Percentiles rank a stretch among this genome's conserved stretches.
These are phyloP conservation scores for Diarsia rubi DNA, from an alignment of 2,888 invertebrate genomes.

Conservation along the genomic window DNA sequence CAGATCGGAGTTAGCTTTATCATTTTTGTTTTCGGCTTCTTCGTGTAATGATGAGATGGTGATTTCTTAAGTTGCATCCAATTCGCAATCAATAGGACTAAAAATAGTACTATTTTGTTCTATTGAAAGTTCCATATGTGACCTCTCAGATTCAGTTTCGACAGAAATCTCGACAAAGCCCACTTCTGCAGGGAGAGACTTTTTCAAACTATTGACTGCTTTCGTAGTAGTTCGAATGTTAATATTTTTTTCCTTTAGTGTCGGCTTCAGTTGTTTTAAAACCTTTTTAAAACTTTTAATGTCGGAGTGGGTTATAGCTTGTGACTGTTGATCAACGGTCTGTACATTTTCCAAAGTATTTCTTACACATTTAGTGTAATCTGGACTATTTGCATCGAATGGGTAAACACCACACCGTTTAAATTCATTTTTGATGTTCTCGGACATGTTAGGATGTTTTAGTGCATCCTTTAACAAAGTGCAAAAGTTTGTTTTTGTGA, in stretches of 20 bases:
- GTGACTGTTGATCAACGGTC: too few species aligned
- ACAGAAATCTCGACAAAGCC: neutral
- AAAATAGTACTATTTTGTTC: neutral
- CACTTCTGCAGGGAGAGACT: neutral
- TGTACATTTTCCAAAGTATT: too few species aligned
- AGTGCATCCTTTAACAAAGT: too few species aligned
- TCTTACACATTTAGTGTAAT: too few species aligned
- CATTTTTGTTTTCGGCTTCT: slow-evolving; percentile 6
- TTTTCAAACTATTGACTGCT: neutral
- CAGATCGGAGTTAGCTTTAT: neutral
- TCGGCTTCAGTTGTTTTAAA: neutral
- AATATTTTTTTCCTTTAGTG: neutral
- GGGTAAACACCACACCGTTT: too few species aligned
- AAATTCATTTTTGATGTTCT: too few species aligned
- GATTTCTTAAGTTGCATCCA: slow-evolving; percentile 3
- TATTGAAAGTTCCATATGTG: neutral
- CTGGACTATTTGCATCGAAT: too few species aligned
- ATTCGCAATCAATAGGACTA: too few species aligned
- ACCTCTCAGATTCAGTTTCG: neutral
- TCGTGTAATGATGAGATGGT: slow-evolving; percentile 1
- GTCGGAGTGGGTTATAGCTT: too few species aligned
- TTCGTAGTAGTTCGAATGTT: neutral
- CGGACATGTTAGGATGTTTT: too few species aligned
- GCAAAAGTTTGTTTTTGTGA: too few species aligned
- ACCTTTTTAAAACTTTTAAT: too few species aligned